phyloP scores from a whole-genome alignment of 2,113 vertebrate genomes.

The Gymnogyps californianus region DNA sequence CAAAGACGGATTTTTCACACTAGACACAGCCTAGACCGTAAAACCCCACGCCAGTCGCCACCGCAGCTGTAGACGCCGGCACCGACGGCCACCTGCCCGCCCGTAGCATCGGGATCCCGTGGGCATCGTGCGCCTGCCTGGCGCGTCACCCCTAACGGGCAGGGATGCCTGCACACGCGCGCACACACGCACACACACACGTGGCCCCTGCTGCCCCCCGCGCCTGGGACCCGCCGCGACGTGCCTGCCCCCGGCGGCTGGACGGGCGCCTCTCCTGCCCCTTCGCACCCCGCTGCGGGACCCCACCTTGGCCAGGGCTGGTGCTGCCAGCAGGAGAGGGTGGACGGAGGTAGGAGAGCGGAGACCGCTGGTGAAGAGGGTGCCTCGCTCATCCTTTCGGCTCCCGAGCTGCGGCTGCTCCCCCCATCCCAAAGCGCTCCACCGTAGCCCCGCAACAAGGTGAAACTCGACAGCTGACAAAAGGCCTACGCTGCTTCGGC shows the following conservation, averaged over 20 bases:
- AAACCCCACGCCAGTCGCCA: neutral
- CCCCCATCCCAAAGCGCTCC: neutral
- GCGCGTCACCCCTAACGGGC: accelerated
- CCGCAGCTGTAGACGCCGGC: neutral
- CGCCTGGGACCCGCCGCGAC: accelerated
- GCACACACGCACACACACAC: accelerated
- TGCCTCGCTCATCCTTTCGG: accelerated
- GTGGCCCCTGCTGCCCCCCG: neutral
- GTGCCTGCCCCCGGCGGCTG: neutral
- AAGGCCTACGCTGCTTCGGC: neutral
- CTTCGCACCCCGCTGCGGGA: neutral
- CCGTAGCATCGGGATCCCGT: accelerated
- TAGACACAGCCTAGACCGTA: neutral
- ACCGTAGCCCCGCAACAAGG: accelerated
- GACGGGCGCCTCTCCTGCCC: neutral
- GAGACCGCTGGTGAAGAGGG: accelerated
- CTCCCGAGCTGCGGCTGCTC: neutral
- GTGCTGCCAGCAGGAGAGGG: neutral
- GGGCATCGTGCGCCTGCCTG: neutral
- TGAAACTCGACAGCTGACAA: neutral
- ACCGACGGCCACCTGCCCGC: accelerated
- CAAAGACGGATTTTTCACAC: neutral
- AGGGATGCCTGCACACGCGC: neutral
- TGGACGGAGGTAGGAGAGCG: neutral
- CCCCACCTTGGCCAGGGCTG: neutral